Conservation (phyloP, 2,113 vertebrate species). For the Gracilinanus agilis region DNA sequence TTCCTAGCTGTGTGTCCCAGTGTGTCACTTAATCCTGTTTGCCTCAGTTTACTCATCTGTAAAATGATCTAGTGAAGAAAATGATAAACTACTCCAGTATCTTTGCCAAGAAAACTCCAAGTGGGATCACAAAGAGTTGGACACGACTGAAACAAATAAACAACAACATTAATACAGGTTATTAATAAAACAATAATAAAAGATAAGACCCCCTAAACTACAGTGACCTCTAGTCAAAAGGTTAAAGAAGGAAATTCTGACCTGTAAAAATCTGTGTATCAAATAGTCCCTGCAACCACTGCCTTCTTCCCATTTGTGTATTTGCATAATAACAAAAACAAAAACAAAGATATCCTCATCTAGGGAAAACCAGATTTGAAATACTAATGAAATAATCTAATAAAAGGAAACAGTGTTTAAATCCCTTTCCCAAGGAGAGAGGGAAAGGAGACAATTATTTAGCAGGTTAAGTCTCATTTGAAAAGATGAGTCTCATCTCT, state of each 20-base stretch:
- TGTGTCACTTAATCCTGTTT: too few relatives aligned
- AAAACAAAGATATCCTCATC: background rate
- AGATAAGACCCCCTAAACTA: background rate
- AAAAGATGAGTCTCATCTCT: background rate
- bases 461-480: background rate
- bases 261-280: background rate
- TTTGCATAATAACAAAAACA: background rate
- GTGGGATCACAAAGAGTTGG: too few relatives aligned
- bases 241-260: background rate
- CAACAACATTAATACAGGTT: background rate
- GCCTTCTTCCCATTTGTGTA: background rate
- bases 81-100: too few relatives aligned
- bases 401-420: background rate
- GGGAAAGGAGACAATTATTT: background rate
- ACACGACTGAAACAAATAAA: too few relatives aligned
- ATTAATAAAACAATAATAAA: background rate
- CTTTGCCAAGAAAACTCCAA: too few relatives aligned
- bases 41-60: too few relatives aligned
- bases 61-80: too few relatives aligned
- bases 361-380: background rate
- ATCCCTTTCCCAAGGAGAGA: constrained; percentile 8
- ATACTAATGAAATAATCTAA: background rate
- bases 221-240: background rate
- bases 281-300: background rate
- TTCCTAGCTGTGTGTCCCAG: too few relatives aligned